phyloP scores from a whole-genome alignment of 1,140 invertebrate species.

The Daktulosphaira vitifoliae region DNA sequence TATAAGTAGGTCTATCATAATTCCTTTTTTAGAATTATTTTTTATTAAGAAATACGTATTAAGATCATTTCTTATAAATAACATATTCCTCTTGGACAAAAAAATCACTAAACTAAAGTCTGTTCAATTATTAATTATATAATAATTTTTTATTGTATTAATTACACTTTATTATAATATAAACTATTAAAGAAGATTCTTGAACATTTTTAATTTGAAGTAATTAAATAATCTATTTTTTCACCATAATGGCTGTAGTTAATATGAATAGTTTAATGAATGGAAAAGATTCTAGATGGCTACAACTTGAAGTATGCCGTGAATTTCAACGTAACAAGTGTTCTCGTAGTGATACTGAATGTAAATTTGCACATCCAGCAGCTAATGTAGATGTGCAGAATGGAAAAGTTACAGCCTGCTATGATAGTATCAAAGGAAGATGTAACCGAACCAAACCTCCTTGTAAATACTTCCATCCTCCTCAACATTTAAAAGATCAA shows the following conservation, averaged over 20 bases:
- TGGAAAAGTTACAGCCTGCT: slow-evolving; percentile 98
- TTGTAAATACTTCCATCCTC: slow-evolving; percentile 99
- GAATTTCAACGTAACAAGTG: slow-evolving; percentile 99
- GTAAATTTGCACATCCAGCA: slow-evolving; percentile 99
- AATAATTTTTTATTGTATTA: no score
- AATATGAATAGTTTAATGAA: slow-evolving; percentile 95
- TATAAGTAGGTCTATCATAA: slow-evolving; percentile 31
- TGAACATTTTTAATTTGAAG: slow-evolving; percentile 11
- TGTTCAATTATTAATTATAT: slow-evolving; percentile 10
- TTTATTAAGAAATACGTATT: no score
- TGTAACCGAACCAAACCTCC: slow-evolving; percentile 99
- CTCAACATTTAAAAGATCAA: slow-evolving; percentile 99
- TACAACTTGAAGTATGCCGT: slow-evolving; percentile 98
- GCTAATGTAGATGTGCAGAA: slow-evolving; percentile 99
- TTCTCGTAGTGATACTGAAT: slow-evolving; percentile 95
- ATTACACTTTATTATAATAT: no score
- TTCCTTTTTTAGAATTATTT: slow-evolving; percentile 31
- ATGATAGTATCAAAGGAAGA: slow-evolving; percentile 99
- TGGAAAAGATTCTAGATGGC: slow-evolving; percentile 98
- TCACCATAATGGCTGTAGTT: slow-evolving; percentile 70
- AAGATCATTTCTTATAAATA: no score
- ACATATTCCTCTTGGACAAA: slow-evolving; percentile 22
- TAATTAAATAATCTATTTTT: not conserved
- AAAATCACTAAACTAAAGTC: slow-evolving; percentile 31
- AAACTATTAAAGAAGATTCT: no score